Conservation (phyloP, 64 coral and sea anemone species). For the Anthopleura sola region DNA sequence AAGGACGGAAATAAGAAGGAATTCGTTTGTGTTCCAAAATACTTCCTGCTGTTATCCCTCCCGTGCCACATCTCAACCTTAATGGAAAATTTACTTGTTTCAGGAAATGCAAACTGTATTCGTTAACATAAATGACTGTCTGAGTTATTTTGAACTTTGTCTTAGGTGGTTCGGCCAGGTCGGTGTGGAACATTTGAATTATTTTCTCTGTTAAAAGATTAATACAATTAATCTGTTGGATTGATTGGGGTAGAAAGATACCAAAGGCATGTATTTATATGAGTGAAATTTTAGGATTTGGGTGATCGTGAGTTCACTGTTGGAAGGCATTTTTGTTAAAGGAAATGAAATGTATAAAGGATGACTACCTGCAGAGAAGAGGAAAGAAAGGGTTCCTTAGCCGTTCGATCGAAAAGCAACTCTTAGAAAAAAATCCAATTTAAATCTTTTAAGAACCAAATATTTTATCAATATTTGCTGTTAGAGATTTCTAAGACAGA, state of each 20-base stretch:
- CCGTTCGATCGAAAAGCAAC: not conserved
- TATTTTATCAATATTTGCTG: not conserved
- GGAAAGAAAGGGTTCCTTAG: too few relatives aligned
- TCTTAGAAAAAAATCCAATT: not conserved
- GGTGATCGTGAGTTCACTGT: not conserved
- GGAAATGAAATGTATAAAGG: not conserved
- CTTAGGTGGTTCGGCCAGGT: not conserved
- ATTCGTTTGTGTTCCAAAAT: not conserved
- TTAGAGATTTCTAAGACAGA: not conserved
- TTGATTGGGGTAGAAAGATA: not conserved
- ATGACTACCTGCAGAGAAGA: not conserved
- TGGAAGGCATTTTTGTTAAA: not conserved
- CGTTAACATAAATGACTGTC: not conserved
- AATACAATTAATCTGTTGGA: not conserved
- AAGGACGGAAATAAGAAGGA: not conserved
- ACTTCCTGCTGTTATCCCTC: slow-evolving; percentile 1
- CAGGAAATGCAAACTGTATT: not conserved
- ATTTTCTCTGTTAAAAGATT: not conserved
- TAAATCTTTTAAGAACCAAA: not conserved
- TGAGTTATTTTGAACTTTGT: not conserved
- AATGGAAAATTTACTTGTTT: not conserved
- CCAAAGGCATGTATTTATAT: not conserved
- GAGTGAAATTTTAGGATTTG: not conserved
- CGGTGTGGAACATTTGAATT: not conserved
- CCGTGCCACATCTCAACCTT: not conserved